These are phyloP conservation scores for Caenorhabditis plicata DNA, from an alignment of 2,888 invertebrate species.

Conservation along the genomic window DNA sequence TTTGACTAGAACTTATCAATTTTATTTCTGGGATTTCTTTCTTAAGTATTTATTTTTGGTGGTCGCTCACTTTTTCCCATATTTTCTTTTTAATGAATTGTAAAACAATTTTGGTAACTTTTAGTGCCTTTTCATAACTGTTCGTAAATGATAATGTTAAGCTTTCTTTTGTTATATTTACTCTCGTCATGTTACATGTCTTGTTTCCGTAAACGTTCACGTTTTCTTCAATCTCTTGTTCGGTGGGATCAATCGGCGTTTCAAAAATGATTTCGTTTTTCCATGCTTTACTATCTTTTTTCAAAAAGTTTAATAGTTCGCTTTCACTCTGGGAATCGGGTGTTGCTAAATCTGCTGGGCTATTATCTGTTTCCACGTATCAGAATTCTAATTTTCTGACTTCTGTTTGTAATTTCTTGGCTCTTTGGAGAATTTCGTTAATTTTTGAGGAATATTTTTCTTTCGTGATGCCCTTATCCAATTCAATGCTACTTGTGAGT, in stretches of 20 bases:
- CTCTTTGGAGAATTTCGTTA: not conserved
- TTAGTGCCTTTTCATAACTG: too few relatives aligned
- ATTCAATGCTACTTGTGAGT: conserved; percentile 1
- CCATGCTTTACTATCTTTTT: not conserved
- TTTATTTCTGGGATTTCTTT: too few relatives aligned
- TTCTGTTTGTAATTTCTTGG: not conserved
- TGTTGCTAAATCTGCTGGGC: conserved; percentile 8
- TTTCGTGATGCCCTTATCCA: not conserved
- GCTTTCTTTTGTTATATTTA: too few relatives aligned
- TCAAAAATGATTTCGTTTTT: not conserved
- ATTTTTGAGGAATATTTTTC: conserved; percentile 2
- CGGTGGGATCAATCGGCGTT: not conserved
- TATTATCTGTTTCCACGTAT: conserved; percentile 4
- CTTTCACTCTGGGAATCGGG: not conserved
- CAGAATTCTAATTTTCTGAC: not conserved
- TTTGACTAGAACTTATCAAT: too few relatives aligned
- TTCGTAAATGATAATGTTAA: too few relatives aligned
- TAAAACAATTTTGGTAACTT: too few relatives aligned
- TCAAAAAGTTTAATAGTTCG: conserved; percentile 1
- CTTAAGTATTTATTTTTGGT: too few relatives aligned
- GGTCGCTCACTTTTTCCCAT: too few relatives aligned
- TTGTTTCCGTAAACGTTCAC: too few relatives aligned
- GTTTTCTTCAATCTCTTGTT: not conserved
- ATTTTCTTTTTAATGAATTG: too few relatives aligned
- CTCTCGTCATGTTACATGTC: too few relatives aligned